phyloP scores from a whole-genome alignment of 1,140 invertebrate genomes.

The Drosophila mayri region DNA sequence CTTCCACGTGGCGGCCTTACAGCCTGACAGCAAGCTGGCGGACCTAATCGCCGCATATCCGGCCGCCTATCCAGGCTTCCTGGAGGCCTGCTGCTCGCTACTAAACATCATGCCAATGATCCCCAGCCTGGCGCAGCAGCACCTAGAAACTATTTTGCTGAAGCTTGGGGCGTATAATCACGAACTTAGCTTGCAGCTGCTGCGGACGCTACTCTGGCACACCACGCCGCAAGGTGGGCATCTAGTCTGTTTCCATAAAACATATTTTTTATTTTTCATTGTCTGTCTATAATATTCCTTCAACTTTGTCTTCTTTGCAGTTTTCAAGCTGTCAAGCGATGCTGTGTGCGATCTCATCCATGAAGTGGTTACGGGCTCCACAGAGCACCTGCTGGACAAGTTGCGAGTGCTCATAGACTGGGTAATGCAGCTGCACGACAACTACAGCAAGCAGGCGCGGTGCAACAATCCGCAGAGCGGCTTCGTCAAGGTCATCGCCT shows the following conservation, averaged over 20 bases:
- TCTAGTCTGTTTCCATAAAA: background rate
- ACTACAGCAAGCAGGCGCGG: constrained; percentile 67
- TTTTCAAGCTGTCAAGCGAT: constrained; percentile 86
- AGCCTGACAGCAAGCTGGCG: constrained; percentile 84
- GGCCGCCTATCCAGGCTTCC: constrained; percentile 88
- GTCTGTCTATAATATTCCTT: background rate
- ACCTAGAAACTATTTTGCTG: constrained; percentile 88
- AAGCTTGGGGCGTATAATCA: constrained; percentile 87
- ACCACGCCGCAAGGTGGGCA: constrained; percentile 81
- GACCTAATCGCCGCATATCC: constrained; percentile 87
- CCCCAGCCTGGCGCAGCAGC: constrained; percentile 87
- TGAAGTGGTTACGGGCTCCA: constrained; percentile 89
- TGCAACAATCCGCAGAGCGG: constrained; percentile 84
- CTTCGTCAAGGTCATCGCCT: constrained; percentile 88
- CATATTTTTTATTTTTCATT: background rate
- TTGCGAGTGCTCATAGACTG: constrained; percentile 77
- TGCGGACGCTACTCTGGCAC: constrained; percentile 88
- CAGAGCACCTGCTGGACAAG: constrained; percentile 85
- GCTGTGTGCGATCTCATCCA: constrained; percentile 92
- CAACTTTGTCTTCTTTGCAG: constrained; percentile 27
- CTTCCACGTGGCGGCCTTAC: constrained; percentile 74
- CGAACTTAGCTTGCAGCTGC: constrained; percentile 87
- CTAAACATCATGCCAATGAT: constrained; percentile 89
- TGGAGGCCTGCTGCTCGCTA: constrained; percentile 91
- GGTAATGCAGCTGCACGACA: constrained; percentile 76